phyloP scores from a whole-genome alignment of 2,113 vertebrate genomes.

The Xenus cinereus region DNA sequence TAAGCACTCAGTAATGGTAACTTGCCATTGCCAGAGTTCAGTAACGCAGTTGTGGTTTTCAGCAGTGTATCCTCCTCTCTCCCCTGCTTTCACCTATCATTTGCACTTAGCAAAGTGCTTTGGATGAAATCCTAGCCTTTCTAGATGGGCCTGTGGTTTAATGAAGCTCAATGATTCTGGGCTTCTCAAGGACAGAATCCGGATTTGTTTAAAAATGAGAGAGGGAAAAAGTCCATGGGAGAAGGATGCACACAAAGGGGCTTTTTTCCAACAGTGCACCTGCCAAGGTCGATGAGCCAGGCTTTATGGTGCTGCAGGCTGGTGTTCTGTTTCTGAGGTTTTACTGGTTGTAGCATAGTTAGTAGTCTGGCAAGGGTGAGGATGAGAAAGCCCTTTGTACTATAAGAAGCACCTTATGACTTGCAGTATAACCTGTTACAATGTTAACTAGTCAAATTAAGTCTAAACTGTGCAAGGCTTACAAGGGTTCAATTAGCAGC shows the following conservation, averaged over 20 bases:
- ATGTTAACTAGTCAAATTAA: background rate
- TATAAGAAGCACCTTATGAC: background rate
- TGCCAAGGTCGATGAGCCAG: background rate
- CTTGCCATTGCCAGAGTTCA: background rate
- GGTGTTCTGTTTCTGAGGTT: background rate
- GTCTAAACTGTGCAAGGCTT: background rate
- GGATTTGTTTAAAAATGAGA: background rate
- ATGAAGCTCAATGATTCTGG: background rate
- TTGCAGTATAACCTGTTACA: background rate
- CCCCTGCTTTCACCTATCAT: background rate
- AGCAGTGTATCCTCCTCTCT: background rate
- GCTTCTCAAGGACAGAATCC: background rate
- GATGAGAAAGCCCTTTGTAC: background rate
- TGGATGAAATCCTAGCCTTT: background rate
- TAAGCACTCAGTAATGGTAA: background rate
- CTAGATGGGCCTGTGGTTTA: background rate
- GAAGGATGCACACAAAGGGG: background rate
- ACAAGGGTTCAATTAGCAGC: background rate
- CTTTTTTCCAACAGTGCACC: background rate
- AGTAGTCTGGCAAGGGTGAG: background rate
- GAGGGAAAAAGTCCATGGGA: background rate
- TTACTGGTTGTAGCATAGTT: background rate
- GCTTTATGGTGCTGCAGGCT: background rate
- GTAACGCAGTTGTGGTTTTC: background rate
- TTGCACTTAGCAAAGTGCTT: background rate